Percentiles rank a stretch among this genome's conserved stretches.
These are phyloP conservation scores for Bujurquina vittata DNA, from an alignment of 2,113 vertebrate species.

Conservation along the genomic window DNA sequence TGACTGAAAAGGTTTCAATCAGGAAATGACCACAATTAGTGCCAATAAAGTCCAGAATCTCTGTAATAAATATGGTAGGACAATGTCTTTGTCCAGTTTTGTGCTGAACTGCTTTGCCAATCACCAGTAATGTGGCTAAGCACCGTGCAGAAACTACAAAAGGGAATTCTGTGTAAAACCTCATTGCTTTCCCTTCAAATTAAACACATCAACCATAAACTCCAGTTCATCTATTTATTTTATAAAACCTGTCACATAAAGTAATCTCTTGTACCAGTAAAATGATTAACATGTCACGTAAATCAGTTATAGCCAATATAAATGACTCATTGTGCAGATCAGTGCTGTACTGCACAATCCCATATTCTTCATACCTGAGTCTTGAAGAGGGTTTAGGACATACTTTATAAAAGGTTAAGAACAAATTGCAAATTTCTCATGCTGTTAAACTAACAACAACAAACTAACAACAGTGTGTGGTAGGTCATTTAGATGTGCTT, in stretches of 20 bases:
- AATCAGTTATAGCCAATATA: not conserved
- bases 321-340: not conserved
- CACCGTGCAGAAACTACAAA: not conserved
- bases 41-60: fast-evolving
- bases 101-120: not conserved
- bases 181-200: not conserved
- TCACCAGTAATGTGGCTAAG: not conserved
- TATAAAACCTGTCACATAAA: not conserved
- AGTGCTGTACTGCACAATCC: not conserved
- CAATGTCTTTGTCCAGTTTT: not conserved
- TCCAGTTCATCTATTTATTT: not conserved
- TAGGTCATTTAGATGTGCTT: not conserved
- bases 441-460: not conserved
- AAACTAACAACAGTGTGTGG: not conserved
- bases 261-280: not conserved
- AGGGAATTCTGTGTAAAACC: not conserved
- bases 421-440: not conserved
- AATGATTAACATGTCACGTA: not conserved
- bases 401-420: not conserved
- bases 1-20: not conserved
- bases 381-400: not conserved
- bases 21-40: not conserved
- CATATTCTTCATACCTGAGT: not conserved
- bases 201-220: not conserved
- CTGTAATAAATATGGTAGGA: not conserved